Conservation (phyloP, 2,113 vertebrate species). For the Hemichromis elongatus region DNA sequence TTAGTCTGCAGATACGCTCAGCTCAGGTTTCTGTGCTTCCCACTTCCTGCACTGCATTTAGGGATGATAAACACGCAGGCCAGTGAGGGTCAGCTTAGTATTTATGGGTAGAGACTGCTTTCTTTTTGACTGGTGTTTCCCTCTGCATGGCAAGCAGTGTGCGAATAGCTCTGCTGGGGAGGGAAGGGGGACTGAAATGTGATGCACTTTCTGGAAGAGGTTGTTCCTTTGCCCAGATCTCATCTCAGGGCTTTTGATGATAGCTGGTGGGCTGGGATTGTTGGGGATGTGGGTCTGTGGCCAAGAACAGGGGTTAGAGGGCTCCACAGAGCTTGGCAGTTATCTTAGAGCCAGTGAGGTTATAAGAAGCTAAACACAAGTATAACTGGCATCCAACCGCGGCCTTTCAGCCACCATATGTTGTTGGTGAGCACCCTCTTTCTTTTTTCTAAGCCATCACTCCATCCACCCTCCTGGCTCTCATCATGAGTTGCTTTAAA, state of each 20-base stretch:
- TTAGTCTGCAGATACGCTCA: not conserved
- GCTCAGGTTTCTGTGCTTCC: slow-evolving; percentile 31
- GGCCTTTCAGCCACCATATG: not conserved
- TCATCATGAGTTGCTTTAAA: not conserved
- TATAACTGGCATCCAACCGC: not conserved
- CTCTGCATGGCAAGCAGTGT: slow-evolving; percentile 23
- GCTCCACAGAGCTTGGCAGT: not conserved
- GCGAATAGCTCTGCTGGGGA: not conserved
- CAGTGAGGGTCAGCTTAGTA: slow-evolving; percentile 9
- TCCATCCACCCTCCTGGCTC: not conserved
- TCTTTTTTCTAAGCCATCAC: not conserved
- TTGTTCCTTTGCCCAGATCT: slow-evolving; percentile 18
- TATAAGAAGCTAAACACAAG: slow-evolving; percentile 22
- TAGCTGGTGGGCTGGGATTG: not conserved
- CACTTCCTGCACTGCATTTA: slow-evolving; percentile 24
- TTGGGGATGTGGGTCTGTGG: not conserved
- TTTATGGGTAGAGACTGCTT: slow-evolving; percentile 39
- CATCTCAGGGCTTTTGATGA: slow-evolving; percentile 19
- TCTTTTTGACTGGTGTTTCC: slow-evolving; percentile 59
- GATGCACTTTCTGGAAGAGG: slow-evolving; percentile 21
- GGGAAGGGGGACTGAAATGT: slow-evolving; percentile 11
- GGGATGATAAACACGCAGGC: not conserved
- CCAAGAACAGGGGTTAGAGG: slow-evolving; percentile 5
- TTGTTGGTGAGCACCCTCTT: not conserved
- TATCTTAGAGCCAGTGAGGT: not conserved